Conservation (phyloP, 2,797 vertebrate genomes). For the Podarcis siculus region DNA sequence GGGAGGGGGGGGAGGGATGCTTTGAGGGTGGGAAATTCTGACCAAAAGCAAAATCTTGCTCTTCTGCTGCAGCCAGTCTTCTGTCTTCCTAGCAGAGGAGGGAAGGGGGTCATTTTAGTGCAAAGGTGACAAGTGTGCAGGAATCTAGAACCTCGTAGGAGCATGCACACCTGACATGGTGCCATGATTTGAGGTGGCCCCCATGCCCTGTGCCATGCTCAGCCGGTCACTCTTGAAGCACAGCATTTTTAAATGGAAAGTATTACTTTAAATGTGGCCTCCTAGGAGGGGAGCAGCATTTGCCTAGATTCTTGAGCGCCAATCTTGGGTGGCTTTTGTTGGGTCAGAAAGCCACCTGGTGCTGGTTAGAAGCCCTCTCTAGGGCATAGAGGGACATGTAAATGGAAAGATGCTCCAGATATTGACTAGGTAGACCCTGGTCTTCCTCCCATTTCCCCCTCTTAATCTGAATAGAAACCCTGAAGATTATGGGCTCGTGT, state of each 20-base stretch:
- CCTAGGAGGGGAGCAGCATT: conserved; percentile 76
- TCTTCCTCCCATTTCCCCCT: not conserved
- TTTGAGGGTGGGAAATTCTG: conserved; percentile 69
- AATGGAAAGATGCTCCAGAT: conserved; percentile 83
- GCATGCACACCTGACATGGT: conserved; percentile 31
- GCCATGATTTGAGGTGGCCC: conserved; percentile 50
- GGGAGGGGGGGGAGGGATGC: conserved; percentile 56
- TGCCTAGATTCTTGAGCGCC: conserved; percentile 67
- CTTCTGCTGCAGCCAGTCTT: conserved; percentile 78
- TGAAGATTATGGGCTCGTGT: conserved; percentile 32
- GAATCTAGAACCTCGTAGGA: conserved; percentile 58
- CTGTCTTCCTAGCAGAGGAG: conserved; percentile 67
- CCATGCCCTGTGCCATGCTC: conserved; percentile 72
- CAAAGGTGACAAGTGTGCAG: conserved; percentile 62
- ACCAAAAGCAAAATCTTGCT: conserved; percentile 75
- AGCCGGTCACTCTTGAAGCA: conserved; percentile 79
- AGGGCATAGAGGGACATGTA: conserved; percentile 43
- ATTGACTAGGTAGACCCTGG: conserved; percentile 60
- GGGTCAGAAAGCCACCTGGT: conserved; percentile 61
- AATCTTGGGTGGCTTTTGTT: conserved; percentile 57
- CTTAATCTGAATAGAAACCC: conserved; percentile 10
- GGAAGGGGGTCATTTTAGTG: conserved; percentile 73
- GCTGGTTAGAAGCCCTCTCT: conserved; percentile 62
- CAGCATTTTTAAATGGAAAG: conserved; percentile 76
- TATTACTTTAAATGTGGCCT: conserved; percentile 77